phyloP scores from a whole-genome alignment of 1,140 invertebrate genomes.

The Gonioctena quinquepunctata region DNA sequence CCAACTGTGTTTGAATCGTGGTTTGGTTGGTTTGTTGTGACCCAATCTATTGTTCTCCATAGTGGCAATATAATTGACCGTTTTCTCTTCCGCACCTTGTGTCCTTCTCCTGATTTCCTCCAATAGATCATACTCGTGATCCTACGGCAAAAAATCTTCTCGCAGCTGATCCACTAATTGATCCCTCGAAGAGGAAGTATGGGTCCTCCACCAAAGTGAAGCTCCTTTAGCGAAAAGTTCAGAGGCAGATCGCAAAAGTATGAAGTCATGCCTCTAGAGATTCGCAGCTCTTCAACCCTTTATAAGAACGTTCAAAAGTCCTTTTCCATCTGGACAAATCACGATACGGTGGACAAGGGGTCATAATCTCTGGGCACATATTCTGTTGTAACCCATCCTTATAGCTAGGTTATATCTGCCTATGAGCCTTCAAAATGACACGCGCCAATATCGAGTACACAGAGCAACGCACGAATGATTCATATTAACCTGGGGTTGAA shows the following conservation, averaged over 20 bases:
- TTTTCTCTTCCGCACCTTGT: not conserved
- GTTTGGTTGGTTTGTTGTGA: too few species aligned
- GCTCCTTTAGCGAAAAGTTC: not conserved
- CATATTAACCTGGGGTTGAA: too few species aligned
- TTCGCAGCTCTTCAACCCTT: not conserved
- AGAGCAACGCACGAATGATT: too few species aligned
- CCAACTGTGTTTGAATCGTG: too few species aligned
- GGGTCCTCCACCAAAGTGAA: not conserved
- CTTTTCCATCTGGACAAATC: too few species aligned
- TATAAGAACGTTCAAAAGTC: too few species aligned
- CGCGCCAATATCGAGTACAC: too few species aligned
- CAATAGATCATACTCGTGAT: not conserved
- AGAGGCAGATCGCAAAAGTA: not conserved
- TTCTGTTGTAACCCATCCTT: too few species aligned
- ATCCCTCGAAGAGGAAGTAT: not conserved
- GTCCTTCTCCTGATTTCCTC: not conserved
- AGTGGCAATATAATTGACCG: not conserved
- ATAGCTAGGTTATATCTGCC: too few species aligned
- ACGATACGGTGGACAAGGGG: too few species aligned
- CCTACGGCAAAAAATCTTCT: not conserved
- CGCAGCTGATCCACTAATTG: not conserved
- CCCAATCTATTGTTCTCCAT: not conserved
- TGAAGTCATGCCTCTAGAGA: not conserved
- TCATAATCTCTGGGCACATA: too few species aligned
- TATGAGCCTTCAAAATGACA: too few species aligned